phyloP scores from a whole-genome alignment of 2,797 vertebrate species.

The Anas flavirostris region DNA sequence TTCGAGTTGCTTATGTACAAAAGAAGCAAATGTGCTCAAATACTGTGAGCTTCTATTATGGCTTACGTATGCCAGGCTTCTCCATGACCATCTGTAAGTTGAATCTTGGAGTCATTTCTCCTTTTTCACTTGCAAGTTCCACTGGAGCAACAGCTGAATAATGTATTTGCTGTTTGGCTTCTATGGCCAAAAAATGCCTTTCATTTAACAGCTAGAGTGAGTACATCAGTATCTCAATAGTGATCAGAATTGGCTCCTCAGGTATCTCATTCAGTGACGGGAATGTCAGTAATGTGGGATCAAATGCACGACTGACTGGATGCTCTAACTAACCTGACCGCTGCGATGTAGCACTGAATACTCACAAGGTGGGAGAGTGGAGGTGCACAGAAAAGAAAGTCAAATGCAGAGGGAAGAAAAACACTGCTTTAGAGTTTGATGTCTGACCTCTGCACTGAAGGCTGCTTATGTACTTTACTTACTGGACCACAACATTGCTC shows the following conservation, averaged over 20 bases:
- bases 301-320: not conserved
- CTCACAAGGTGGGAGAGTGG: not conserved
- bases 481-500: not conserved
- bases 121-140: not conserved
- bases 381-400: not conserved
- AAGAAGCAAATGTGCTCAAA: not conserved
- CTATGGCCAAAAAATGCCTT: conserved; percentile 4
- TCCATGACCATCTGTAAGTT: not conserved
- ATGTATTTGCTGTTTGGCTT: not conserved
- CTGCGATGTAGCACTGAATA: fast-evolving
- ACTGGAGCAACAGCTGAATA: not conserved
- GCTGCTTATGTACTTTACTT: not conserved
- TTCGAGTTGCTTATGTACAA: not conserved
- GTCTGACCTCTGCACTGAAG: not conserved
- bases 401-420: not conserved
- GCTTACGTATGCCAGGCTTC: not conserved
- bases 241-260: conserved; percentile 5
- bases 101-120: not conserved
- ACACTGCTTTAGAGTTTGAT: not conserved
- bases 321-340: not conserved
- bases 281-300: conserved; percentile 40
- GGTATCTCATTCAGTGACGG: not conserved
- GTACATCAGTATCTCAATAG: not conserved
- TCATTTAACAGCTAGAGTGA: not conserved
- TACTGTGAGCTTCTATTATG: not conserved